Percentiles rank a stretch among this genome's conserved stretches.
These are phyloP conservation scores for Zophobas atratus DNA, from an alignment of 1,140 invertebrate genomes.

Conservation along the genomic window DNA sequence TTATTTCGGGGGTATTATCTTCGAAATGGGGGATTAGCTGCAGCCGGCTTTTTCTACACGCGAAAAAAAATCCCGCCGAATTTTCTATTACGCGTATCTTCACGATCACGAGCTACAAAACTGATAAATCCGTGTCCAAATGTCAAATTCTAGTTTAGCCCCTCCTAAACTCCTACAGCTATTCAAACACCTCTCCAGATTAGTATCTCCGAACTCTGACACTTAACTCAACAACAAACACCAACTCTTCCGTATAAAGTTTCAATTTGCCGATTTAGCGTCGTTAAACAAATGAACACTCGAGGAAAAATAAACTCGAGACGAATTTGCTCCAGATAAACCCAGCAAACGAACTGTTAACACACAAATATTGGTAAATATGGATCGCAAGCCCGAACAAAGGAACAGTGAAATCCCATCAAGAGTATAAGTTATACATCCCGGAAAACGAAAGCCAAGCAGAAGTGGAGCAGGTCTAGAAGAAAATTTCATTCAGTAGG, in stretches of 20 bases:
- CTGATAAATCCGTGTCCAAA: no score
- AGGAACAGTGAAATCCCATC: no score
- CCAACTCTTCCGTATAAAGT: not conserved
- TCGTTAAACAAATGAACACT: not conserved
- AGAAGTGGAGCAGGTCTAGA: not conserved
- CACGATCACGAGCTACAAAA: no score
- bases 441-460: not conserved
- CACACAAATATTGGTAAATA: no score
- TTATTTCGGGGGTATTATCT: slow-evolving; percentile 4
- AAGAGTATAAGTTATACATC: no score
- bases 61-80: no score
- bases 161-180: not conserved
- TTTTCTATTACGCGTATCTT: no score
- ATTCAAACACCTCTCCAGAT: no score
- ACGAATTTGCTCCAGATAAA: not conserved
- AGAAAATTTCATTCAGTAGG: slow-evolving; percentile 5
- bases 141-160: no score
- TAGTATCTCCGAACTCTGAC: no score
- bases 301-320: not conserved
- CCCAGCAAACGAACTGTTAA: no score
- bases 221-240: not conserved
- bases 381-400: no score
- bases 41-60: not conserved
- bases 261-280: not conserved
- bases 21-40: not conserved